Evolutionary conservation across 2,888 invertebrate species (phyloP).

Genomic region (Pyrrhia umbra): DNA sequence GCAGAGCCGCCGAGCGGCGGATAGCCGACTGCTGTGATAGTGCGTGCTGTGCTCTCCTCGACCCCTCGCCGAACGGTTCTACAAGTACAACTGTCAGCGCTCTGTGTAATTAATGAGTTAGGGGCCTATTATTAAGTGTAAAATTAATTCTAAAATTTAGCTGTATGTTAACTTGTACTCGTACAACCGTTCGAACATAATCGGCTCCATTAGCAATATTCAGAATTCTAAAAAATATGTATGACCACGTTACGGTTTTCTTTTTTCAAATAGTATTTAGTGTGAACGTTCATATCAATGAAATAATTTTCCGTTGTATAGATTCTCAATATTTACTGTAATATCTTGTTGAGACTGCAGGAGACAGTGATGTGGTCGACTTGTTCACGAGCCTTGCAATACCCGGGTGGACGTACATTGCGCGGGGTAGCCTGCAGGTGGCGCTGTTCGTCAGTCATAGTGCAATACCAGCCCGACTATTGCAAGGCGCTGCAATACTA

Average conservation of each 20-base stretch:
- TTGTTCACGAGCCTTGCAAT: constrained; percentile 33
- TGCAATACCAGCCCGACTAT: constrained; percentile 34
- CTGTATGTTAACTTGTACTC: constrained; percentile 71
- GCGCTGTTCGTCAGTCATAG: constrained; percentile 19
- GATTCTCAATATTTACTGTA: constrained; percentile 48
- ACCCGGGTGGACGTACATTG: constrained; percentile 15
- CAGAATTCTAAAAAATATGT: constrained; percentile 49
- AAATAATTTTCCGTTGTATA: constrained; percentile 42
- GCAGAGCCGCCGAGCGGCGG: constrained; percentile 73
- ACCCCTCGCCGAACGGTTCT: constrained; percentile 73
- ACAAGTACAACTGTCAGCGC: constrained; percentile 66
- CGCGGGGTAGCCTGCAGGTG: constrained; percentile 5
- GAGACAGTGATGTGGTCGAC: constrained; percentile 36
- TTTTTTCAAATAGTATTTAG: constrained; percentile 52
- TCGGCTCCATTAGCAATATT: constrained; percentile 65
- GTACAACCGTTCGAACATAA: constrained; percentile 70
- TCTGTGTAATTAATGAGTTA: constrained; percentile 70
- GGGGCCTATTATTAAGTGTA: constrained; percentile 82
- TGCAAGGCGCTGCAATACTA: constrained; percentile 44
- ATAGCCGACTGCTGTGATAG: constrained; percentile 87
- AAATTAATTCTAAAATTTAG: constrained; percentile 68
- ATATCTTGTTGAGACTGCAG: constrained; percentile 38
- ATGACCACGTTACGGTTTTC: constrained; percentile 43
- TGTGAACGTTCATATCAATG: constrained; percentile 57
- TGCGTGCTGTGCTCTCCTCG: constrained; percentile 86